phyloP scores from a whole-genome alignment of 2,113 vertebrate species.

The Alligator mississippiensis region DNA sequence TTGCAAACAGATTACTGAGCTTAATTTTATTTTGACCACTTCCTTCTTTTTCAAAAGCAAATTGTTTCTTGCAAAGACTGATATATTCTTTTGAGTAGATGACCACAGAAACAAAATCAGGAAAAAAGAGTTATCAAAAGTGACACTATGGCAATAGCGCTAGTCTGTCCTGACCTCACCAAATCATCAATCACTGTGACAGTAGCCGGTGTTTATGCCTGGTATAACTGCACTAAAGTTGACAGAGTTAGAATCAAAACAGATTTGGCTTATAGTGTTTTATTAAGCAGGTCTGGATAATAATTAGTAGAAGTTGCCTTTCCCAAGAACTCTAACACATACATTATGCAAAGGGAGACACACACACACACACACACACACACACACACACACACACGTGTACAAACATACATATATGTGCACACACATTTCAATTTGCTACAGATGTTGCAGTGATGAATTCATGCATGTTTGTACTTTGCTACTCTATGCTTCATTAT shows the following conservation, averaged over 20 bases:
- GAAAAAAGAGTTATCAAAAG: constrained; percentile 68
- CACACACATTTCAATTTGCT: constrained; percentile 8
- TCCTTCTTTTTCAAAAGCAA: constrained; percentile 67
- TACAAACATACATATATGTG: too few species aligned
- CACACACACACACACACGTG: too few species aligned
- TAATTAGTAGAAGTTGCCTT: constrained; percentile 2
- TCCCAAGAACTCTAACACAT: constrained; percentile 28
- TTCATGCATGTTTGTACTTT: constrained; percentile 32
- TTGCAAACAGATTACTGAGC: constrained; percentile 59
- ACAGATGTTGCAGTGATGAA: constrained; percentile 30
- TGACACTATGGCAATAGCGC: constrained; percentile 15
- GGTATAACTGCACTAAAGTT: constrained; percentile 37
- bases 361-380: too few species aligned
- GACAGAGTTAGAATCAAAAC: constrained; percentile 49
- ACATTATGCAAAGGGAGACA: constrained; percentile 37
- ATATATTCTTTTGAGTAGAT: constrained; percentile 58
- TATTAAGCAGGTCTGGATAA: constrained; percentile 4
- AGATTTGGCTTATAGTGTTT: constrained; percentile 37
- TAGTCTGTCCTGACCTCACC: constrained; percentile 48
- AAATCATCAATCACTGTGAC: constrained; percentile 58
- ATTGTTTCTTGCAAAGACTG: constrained; percentile 41
- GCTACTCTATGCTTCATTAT: constrained; percentile 17
- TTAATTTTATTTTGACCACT: constrained; percentile 65
- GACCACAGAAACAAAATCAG: constrained; percentile 48
- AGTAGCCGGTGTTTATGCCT: constrained; percentile 34